Conservation (phyloP, 2,797 vertebrate genomes). For the Gymnopithys bicolor region DNA sequence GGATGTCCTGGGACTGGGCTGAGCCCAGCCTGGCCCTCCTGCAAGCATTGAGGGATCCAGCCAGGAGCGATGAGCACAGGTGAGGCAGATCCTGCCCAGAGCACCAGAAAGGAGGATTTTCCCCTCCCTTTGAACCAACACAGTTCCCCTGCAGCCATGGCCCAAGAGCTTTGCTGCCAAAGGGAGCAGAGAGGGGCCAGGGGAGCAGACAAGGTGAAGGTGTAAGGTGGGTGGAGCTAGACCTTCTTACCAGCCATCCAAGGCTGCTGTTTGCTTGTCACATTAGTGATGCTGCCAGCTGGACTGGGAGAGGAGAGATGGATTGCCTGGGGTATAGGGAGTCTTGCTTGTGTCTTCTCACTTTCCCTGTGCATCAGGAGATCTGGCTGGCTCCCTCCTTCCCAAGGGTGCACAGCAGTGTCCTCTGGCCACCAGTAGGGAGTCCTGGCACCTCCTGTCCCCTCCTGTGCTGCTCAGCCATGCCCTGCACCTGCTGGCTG, state of each 20-base stretch:
- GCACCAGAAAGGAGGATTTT: not conserved
- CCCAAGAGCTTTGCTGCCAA: not conserved
- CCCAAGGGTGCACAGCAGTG: not conserved
- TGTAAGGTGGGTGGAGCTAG: not conserved
- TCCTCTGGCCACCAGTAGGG: not conserved
- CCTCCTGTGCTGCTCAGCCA: not conserved
- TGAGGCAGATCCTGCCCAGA: not conserved
- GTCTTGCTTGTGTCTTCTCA: not conserved
- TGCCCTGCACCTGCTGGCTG: not conserved
- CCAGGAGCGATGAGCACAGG: fast-evolving
- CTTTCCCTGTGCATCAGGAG: not conserved
- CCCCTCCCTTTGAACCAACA: not conserved
- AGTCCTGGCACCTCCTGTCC: not conserved
- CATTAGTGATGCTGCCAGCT: not conserved
- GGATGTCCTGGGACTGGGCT: not conserved
- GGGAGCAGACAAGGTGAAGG: not conserved
- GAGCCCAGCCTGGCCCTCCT: not conserved
- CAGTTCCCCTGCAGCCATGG: not conserved
- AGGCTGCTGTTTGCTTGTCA: not conserved
- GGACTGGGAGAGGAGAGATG: not conserved
- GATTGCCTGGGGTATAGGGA: not conserved
- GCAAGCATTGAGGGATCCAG: not conserved
- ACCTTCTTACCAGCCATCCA: not conserved
- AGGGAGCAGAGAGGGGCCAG: not conserved
- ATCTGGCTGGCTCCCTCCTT: not conserved